These are phyloP conservation scores for Eudiplozoon nipponicum DNA, from an alignment of 2,888 invertebrate species.

Conservation along the genomic window DNA sequence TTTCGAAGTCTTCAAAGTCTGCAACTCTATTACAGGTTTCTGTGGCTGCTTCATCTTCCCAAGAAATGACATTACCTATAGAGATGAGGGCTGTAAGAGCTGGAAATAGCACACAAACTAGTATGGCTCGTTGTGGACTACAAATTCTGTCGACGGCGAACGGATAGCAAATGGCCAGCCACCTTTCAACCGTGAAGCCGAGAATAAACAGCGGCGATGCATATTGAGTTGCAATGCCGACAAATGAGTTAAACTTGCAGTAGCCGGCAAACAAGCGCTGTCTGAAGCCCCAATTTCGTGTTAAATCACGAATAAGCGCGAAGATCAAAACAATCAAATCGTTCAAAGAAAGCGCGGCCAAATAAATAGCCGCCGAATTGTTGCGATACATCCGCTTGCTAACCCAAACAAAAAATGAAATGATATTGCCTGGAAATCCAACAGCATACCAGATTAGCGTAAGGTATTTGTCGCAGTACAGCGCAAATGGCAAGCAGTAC, in stretches of 20 bases:
- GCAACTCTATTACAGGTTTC: no score
- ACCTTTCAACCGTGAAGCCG: constrained; percentile 25
- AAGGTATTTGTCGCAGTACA: constrained; percentile 21
- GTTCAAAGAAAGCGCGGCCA: constrained; percentile 23
- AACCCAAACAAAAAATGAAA: constrained; percentile 24
- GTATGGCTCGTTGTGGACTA: constrained; percentile 21
- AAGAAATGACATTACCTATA: no score
- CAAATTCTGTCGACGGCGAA: constrained; percentile 23
- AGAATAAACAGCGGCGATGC: constrained; percentile 24
- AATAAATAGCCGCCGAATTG: constrained; percentile 25
- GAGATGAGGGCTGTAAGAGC: no score
- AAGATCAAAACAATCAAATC: constrained; percentile 21
- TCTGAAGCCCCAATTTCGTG: constrained; percentile 22
- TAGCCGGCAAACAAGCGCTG: no score
- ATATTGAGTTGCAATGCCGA: constrained; percentile 22
- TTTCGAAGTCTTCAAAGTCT: no score
- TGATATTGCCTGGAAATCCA: constrained; percentile 23
- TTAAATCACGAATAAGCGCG: constrained; percentile 22
- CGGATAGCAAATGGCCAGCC: constrained; percentile 23
- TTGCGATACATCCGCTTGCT: constrained; percentile 21
- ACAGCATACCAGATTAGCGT: constrained; percentile 24
- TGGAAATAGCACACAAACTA: no score
- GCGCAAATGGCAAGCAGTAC: no score
- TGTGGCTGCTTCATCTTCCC: no score
- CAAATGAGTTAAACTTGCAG: constrained; percentile 22